These are phyloP conservation scores for Empidonax traillii DNA, from an alignment of 2,113 vertebrate genomes.

Conservation along the genomic window DNA sequence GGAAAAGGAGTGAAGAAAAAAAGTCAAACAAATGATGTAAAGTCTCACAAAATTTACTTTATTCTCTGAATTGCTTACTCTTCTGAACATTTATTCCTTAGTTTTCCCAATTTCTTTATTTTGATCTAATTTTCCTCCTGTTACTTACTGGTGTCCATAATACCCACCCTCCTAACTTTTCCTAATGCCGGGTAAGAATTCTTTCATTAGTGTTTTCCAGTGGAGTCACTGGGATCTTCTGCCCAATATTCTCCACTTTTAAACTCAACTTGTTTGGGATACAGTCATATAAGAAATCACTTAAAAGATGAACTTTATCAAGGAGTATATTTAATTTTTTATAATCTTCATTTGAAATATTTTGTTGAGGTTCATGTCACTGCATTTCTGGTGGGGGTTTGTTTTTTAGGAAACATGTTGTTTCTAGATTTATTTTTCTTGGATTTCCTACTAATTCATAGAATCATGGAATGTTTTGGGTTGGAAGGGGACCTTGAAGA, in stretches of 20 bases:
- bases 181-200: background rate
- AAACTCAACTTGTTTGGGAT: background rate
- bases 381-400: background rate
- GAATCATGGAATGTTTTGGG: background rate
- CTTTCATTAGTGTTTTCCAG: background rate
- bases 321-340: background rate
- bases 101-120: background rate
- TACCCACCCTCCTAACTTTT: background rate
- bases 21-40: background rate
- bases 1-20: background rate
- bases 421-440: background rate
- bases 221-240: background rate
- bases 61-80: background rate
- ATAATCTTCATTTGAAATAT: background rate
- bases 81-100: background rate
- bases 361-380: background rate
- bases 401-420: background rate
- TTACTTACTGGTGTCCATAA: background rate
- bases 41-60: background rate
- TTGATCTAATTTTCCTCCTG: background rate
- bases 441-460: background rate
- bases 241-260: background rate
- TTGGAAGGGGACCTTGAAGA: background rate
- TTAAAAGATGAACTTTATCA: background rate
- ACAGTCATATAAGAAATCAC: rapidly evolving